Percentiles rank a stretch among this genome's conserved stretches.
Evolutionary conservation across 1,140 invertebrate genomes (phyloP).

Genomic region (Augochlora pura): DNA sequence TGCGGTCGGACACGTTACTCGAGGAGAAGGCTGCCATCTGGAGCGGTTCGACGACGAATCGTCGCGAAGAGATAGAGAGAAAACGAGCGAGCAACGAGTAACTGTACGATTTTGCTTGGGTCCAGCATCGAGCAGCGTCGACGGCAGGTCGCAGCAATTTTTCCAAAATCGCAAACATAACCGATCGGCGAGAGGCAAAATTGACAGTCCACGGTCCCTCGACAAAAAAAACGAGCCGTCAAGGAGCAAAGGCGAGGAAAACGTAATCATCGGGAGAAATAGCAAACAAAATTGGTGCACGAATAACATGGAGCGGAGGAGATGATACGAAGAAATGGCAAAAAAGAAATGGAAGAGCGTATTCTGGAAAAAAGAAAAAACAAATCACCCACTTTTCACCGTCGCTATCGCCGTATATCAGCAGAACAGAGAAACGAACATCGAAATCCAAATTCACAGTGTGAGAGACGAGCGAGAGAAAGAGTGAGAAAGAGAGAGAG

Average conservation of each 20-base stretch:
- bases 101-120: too few species aligned
- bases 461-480: neutral
- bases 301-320: conserved; percentile 54
- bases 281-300: conserved; percentile 49
- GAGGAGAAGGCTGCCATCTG: neutral
- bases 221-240: conserved; percentile 37
- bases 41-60: too few species aligned
- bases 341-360: conserved; percentile 1
- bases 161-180: neutral
- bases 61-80: neutral
- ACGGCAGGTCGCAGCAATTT: neutral
- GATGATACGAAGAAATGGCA: conserved; percentile 38
- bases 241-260: conserved; percentile 14
- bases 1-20: neutral
- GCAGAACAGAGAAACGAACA: neutral
- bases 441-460: conserved; percentile 18
- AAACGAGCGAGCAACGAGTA: conserved; percentile 4
- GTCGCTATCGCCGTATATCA: conserved; percentile 60
- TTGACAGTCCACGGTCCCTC: conserved; percentile 43
- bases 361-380: conserved; percentile 42
- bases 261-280: neutral
- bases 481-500: too few species aligned
- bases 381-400: conserved; percentile 56
- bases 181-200: neutral
- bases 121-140: neutral